Evolutionary conservation across 2,113 vertebrate species (phyloP), one percentile per base, ranked within the genome.

Genomic region (Amphiprion percula): DNA sequence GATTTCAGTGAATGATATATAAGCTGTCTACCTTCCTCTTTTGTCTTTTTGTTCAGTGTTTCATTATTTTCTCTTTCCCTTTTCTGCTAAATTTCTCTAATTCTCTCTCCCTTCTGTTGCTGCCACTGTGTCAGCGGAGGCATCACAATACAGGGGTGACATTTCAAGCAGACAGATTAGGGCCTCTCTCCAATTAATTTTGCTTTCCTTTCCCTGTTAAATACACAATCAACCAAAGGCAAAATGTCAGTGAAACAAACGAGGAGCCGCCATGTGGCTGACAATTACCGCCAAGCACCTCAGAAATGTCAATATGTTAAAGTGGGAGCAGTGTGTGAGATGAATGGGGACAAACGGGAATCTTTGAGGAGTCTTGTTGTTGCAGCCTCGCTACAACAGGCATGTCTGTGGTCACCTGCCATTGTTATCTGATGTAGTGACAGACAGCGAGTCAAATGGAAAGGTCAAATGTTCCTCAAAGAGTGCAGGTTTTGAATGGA

Each of bases 151-250:
- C 89, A 82, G 82, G 87, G 93, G 92, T 95, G 94, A 95, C 94
- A 95, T 95, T 95, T 95, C 90, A 90, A 85, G 88, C 90, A 84
- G 93, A 93, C 92, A 93, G 93, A 94, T 93, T 94, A 93, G 90
- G 87, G 93, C 91, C 66, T 79, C 90, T 73, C 89, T 92, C 92
- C 93, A 94, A 94, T 95, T 94, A 94, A 95, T 94, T 94, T 94
- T 85, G 90, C 91, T 91, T 90, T 88, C 87, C 82, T 90, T 80
- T 70, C 86, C 88, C 87, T 68, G 88, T 94, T 95, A 95, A 95
- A 94, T 93, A 93, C 93, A 94, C 93, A 95, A 94, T 95, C 94
- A 95, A 93, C 79, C 88, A 90, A 92, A 94, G 93, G 90, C 94
- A 87, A 94, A 95, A 95, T 95, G 94, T 95, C 94, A 95, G 81